Evolutionary conservation across 2,113 vertebrate species (phyloP).

Genomic region (Helogale parvula): DNA sequence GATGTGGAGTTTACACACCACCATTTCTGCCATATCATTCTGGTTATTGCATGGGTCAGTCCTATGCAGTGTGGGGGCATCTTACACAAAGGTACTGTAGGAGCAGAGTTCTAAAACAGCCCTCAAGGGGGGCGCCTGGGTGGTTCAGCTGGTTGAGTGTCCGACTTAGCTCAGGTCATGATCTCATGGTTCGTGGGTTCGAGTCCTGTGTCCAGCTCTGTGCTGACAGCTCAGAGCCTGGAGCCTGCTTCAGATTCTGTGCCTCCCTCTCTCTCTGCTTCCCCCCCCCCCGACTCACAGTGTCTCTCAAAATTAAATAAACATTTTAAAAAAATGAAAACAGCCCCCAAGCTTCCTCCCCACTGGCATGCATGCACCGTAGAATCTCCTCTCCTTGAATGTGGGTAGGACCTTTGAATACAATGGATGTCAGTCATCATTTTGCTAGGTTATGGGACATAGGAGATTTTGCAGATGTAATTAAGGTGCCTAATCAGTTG

Average conservation of each 20-base stretch:
- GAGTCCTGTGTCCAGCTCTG: too few species aligned
- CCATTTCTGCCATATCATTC: background rate
- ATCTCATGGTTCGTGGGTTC: too few species aligned
- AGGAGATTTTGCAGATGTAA: background rate
- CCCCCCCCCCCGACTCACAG: too few species aligned
- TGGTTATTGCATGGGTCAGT: background rate
- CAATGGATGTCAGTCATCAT: background rate
- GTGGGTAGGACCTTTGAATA: background rate
- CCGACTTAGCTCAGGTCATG: too few species aligned
- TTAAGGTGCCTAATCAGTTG: background rate
- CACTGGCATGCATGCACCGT: too few species aligned
- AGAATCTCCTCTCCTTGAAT: background rate
- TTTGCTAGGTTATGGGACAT: background rate
- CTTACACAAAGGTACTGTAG: background rate
- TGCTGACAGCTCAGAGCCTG: too few species aligned
- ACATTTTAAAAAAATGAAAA: background rate
- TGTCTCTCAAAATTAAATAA: too few species aligned
- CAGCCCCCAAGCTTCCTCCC: background rate
- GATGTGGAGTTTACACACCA: background rate
- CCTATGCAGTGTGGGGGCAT: background rate
- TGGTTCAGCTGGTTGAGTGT: too few species aligned
- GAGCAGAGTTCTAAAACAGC: background rate
- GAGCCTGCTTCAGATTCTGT: too few species aligned
- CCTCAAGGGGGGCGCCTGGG: background rate
- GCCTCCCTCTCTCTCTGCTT: too few species aligned